Conservation (phyloP, 2,797 vertebrate genomes). For the Oreonectes daqikongensis region DNA sequence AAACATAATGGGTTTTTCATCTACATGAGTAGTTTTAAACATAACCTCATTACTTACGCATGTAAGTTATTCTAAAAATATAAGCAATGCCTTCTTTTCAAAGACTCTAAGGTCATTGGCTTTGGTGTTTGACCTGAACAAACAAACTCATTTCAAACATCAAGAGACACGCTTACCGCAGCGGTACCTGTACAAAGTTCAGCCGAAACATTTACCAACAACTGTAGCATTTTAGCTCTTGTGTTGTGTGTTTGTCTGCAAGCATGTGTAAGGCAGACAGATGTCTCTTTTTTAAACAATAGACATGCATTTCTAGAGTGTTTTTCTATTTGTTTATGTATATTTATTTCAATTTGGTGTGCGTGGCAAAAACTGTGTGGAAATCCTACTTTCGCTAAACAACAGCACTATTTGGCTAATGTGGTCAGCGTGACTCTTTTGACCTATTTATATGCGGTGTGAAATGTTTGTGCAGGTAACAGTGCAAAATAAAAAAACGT, state of each 20-base stretch:
- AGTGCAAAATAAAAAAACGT: background rate
- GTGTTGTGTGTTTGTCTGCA: background rate
- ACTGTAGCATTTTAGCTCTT: background rate
- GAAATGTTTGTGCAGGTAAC: background rate
- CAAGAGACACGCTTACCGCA: background rate
- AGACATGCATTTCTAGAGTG: background rate
- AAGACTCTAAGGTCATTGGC: constrained; percentile 8
- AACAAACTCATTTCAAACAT: constrained; percentile 13
- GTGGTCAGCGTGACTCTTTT: background rate
- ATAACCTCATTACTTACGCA: background rate
- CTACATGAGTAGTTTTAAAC: too few species aligned
- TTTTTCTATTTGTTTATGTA: background rate
- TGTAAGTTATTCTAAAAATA: background rate
- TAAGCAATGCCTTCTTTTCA: background rate
- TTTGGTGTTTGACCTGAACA: constrained; percentile 28
- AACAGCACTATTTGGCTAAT: background rate
- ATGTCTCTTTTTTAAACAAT: background rate
- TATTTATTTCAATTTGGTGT: background rate
- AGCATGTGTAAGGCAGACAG: background rate
- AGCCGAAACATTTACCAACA: background rate
- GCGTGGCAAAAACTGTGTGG: background rate
- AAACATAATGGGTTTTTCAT: background rate
- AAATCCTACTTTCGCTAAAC: background rate
- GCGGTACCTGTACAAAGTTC: constrained; percentile 36
- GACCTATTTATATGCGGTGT: background rate